Evolutionary conservation across 2,113 vertebrate genomes (phyloP).

Genomic region (Ariopsis seemanni): DNA sequence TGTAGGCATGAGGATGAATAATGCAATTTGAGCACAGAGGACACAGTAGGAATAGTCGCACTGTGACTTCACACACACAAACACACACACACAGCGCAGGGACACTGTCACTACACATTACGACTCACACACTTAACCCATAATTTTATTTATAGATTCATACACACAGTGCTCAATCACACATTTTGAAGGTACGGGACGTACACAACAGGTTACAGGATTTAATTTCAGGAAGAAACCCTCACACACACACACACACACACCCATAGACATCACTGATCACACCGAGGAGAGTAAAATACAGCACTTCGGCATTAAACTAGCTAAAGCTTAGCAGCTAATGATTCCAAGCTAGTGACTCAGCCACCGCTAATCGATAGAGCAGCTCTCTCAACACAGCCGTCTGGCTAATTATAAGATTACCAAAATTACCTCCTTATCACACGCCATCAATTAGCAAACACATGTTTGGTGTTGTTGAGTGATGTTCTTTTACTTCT

Average conservation of each 20-base stretch:
- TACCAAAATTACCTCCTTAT: neutral
- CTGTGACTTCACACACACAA: conserved; percentile 3
- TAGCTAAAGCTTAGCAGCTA: conserved; percentile 22
- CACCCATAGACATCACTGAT: conserved; percentile 1
- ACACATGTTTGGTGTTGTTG: neutral
- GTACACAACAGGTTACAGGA: conserved; percentile 17
- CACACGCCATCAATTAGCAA: neutral
- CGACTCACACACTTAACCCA: conserved; percentile 15
- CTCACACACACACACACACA: conserved; percentile 18
- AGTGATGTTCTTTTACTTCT: neutral
- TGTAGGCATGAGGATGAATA: conserved; percentile 33
- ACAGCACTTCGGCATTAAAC: neutral
- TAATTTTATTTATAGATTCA: conserved; percentile 26
- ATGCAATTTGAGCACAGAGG: conserved; percentile 17
- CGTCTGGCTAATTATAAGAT: neutral
- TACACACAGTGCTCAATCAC: conserved; percentile 1
- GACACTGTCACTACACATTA: conserved; percentile 27
- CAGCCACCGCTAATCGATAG: neutral
- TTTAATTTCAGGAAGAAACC: neutral
- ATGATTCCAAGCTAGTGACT: conserved; percentile 1
- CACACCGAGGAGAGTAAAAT: neutral
- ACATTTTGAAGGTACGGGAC: neutral
- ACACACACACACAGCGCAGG: conserved; percentile 13
- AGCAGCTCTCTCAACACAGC: neutral
- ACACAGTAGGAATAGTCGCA: neutral